These are phyloP conservation scores for Pangasius larnaudii DNA, from an alignment of 2,797 vertebrate species.

Conservation along the genomic window DNA sequence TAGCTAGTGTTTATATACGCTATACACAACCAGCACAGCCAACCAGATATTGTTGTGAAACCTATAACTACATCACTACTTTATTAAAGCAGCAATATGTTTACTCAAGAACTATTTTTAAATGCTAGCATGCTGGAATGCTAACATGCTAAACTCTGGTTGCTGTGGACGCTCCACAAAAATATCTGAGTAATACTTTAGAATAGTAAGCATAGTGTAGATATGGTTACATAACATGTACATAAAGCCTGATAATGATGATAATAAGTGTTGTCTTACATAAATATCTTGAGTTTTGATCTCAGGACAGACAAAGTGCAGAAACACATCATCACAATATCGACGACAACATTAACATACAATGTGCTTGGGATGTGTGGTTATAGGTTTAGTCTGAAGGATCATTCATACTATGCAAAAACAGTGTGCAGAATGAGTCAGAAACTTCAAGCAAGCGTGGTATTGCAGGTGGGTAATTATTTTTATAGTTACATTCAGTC, in stretches of 20 bases:
- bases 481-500: not conserved
- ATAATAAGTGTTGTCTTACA: not conserved
- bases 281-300: not conserved
- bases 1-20: not conserved
- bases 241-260: not conserved
- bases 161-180: not conserved
- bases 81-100: not conserved
- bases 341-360: not conserved
- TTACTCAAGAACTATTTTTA: not conserved
- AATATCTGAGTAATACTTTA: not conserved
- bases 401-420: not conserved
- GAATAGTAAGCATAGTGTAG: not conserved
- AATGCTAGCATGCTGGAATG: not conserved
- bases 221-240: not conserved
- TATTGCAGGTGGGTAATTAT: not conserved
- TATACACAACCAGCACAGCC: not conserved
- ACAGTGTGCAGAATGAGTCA: not conserved
- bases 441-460: not conserved
- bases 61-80: not conserved
- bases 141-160: not conserved
- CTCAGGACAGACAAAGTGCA: not conserved
- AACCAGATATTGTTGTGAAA: not conserved
- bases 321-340: not conserved
- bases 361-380: not conserved
- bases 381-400: not conserved